phyloP scores from a whole-genome alignment of 1,140 invertebrate species.

The Drosophila pseudoobscura region DNA sequence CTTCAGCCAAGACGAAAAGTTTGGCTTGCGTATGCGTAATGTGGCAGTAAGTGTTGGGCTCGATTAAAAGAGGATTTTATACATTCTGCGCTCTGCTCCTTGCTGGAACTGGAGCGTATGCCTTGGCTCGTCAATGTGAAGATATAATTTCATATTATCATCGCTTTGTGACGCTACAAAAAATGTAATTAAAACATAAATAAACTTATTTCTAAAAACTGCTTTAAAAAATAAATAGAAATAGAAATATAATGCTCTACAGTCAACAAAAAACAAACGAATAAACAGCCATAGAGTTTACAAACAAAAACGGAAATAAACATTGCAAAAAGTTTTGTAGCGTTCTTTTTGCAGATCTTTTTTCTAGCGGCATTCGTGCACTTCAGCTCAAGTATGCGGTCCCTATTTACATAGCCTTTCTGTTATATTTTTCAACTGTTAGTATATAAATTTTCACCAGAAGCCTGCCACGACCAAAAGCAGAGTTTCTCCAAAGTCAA shows the following conservation, averaged over 20 bases:
- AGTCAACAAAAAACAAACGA: constrained; percentile 13
- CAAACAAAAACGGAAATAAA: constrained; percentile 2
- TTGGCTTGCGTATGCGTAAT: constrained; percentile 51
- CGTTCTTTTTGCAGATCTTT: background rate
- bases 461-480: no score
- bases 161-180: no score
- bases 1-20: constrained; percentile 8
- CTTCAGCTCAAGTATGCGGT: no score
- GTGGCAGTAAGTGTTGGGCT: constrained; percentile 61
- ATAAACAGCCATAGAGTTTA: background rate
- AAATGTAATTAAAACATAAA: constrained; percentile 20
- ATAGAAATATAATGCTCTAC: constrained; percentile 38
- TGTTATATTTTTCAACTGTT: no score
- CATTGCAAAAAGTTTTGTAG: constrained; percentile 4
- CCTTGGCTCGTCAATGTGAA: no score
- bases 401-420: no score
- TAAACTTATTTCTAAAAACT: constrained; percentile 15
- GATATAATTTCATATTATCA: no score
- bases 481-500: no score
- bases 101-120: no score
- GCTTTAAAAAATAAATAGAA: constrained; percentile 24
- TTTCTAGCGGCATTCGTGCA: no score
- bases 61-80: constrained; percentile 61
- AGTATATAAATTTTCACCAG: no score
- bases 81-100: constrained; percentile 14